Evolutionary conservation across 2,888 invertebrate genomes (phyloP), one percentile per base, ranked within the genome.

Genomic region (Lordiphosa andalusiaca): DNA sequence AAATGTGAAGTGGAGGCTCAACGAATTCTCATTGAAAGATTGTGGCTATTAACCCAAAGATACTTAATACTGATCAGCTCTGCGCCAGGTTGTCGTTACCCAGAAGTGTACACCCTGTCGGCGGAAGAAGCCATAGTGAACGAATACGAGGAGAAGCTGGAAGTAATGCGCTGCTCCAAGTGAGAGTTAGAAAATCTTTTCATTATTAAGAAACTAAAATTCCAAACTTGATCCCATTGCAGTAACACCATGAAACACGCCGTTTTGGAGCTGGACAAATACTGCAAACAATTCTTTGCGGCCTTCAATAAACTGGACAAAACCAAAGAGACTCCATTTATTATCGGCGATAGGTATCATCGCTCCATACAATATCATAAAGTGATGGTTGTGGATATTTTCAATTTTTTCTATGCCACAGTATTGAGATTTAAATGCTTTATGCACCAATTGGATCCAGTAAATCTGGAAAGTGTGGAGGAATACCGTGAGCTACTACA

Each of bases 1-100:
- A 54, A 62, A 30, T 80, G 72, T 19, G 87, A 87, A 67, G 23
- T 86, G 25, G 47, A 67, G 16, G 46, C 62, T 0, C 88, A 87
- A 21, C 75, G 68, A 12, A 73, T 78, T n/a, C 46, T 86, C 0
- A 63, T 74, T 10, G 74, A 80, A 37, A 72, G 87, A 6, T 23
- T 88, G 2, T 87, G 88, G 88, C 54, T 78, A n/a, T 39, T 88
- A 3, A 83, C 88, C 2, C 88, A 87, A 40, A 71, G 87, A 4
- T 88, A 86, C 51, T 59, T 85, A 0, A 76, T 87, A 12, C 44
- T 87, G 35, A 69, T 74, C n/a, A 85, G 87, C 16, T 73, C 78
- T 0, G 69, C 67, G 1, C 71, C 80, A 0, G 80, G 78, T 6
- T 85, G 86, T 41, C 74, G 78, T 1, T 84, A 72, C 53, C 84